phyloP scores from a whole-genome alignment of 2,888 invertebrate species.

The Molorchus minor region DNA sequence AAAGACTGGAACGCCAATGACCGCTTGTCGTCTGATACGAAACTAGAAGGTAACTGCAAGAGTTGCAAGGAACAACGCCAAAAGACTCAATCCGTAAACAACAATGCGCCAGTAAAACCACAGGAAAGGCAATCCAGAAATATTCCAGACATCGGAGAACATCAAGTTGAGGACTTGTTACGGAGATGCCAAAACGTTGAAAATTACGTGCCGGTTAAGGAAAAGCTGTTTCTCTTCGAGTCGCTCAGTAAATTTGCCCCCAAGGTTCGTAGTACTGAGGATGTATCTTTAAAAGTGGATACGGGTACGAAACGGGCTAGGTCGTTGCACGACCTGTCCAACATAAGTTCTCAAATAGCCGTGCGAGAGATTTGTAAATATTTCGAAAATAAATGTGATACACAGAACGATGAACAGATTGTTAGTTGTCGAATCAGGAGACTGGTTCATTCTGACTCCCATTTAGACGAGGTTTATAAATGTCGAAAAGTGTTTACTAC shows the following conservation, averaged over 20 bases:
- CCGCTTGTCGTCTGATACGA: conserved; percentile 4
- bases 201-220: conserved; percentile 75
- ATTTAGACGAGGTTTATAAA: conserved; percentile 34
- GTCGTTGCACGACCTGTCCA: conserved; percentile 72
- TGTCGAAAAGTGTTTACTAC: conserved; percentile 35
- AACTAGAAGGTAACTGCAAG: conserved; percentile 20
- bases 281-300: conserved; percentile 63
- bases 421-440: conserved; percentile 19
- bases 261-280: conserved; percentile 72
- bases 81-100: conserved; percentile 6
- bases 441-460: conserved; percentile 32
- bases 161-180: conserved; percentile 64
- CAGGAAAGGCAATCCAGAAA: conserved; percentile 6
- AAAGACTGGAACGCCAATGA: conserved; percentile 55
- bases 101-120: conserved; percentile 1
- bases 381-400: conserved; percentile 68
- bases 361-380: conserved; percentile 77
- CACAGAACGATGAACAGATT: conserved; percentile 27
- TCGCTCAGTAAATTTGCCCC: conserved; percentile 72
- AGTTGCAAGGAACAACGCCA: conserved; percentile 28
- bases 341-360: conserved; percentile 61
- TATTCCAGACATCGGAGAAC: conserved; percentile 51
- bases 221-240: conserved; percentile 76
- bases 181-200: conserved; percentile 68
- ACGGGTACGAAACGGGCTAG: conserved; percentile 68